phyloP scores from a whole-genome alignment of 1,140 invertebrate species.

The Drosophila littoralis region DNA sequence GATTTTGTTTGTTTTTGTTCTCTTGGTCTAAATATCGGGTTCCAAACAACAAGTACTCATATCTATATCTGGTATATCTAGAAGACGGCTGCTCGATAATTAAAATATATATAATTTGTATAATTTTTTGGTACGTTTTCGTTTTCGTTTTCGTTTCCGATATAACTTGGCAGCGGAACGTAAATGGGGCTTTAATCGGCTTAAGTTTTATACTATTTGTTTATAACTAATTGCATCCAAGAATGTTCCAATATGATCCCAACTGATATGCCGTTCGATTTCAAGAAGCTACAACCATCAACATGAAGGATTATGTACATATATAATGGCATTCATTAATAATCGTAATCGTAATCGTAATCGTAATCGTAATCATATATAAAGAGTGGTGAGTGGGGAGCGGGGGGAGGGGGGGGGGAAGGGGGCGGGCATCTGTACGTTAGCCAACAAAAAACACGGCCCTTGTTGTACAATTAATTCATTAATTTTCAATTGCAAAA shows the following conservation, averaged over 20 bases:
- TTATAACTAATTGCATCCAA: slow-evolving; percentile 16
- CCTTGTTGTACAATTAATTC: slow-evolving; percentile 49
- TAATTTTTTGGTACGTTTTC: too few relatives aligned
- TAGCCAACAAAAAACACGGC: slow-evolving; percentile 72
- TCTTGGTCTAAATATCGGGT: not conserved
- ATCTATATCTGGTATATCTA: not conserved
- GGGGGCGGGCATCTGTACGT: slow-evolving; percentile 9
- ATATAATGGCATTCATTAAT: not conserved
- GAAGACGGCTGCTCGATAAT: too few relatives aligned
- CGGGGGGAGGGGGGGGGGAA: not conserved
- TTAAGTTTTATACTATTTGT: not conserved
- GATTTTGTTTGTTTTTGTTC: slow-evolving; percentile 21
- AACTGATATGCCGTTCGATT: slow-evolving; percentile 78
- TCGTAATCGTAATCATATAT: too few relatives aligned
- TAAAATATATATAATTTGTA: too few relatives aligned
- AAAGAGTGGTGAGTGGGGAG: not conserved
- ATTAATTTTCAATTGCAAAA: slow-evolving; percentile 54
- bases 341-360: too few relatives aligned
- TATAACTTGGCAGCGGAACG: too few relatives aligned
- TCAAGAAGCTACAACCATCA: slow-evolving; percentile 76
- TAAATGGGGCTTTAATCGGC: not conserved
- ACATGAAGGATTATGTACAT: slow-evolving; percentile 31
- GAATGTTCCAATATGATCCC: slow-evolving; percentile 66
- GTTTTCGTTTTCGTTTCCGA: too few relatives aligned
- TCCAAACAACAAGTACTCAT: not conserved